Evolutionary conservation across 2,797 vertebrate genomes (phyloP), one percentile per base, ranked within the genome.

Genomic region (Carduelis carduelis): DNA sequence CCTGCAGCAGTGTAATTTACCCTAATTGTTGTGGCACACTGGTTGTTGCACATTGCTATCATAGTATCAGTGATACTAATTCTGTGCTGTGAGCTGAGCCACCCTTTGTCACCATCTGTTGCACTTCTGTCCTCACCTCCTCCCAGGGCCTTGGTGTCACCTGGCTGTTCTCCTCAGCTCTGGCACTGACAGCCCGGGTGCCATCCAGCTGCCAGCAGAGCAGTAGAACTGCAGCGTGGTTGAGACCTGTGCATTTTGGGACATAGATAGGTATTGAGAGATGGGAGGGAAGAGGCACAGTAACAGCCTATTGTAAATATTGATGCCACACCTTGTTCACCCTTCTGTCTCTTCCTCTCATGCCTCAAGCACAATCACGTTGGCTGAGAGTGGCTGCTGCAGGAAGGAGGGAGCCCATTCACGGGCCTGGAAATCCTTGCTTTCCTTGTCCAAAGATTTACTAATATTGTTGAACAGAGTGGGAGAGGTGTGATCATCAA

Each of bases 181-280:
- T 37, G 0, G 28, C 50, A 52, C 64, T 56, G 52, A 3, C 4
- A 21, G 37, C 8, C 13, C 0, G 0, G 7, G 8, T 56, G 32
- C 46, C 22, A 4, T 46, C 22, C 13, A 3, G 9, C 19, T 46
- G 16, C 52, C 26, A 44, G 24, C 39, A 65, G 41, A 82, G 46
- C 50, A 44, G 22, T n/a, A 65, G 52, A 76, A 37, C 47, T 59
- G 30, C 8, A 0, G 0, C 16, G 13, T 47, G 4, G 11, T 17
- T 8, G 22, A 30, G 66, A 24, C 65, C 7, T 23, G 32, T 87
- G 64, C 41, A 6, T 79, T 89, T 72, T 8, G 37, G 55, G 28
- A 68, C 14, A 4, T 50, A 11, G 47, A 4, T 50, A 11, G 47
- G 17, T 47, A 3, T 28, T 59, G 64, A 74, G 22, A 71, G 61